Conservation (phyloP, 2,888 invertebrate species). For the Loripinus fragilis region DNA sequence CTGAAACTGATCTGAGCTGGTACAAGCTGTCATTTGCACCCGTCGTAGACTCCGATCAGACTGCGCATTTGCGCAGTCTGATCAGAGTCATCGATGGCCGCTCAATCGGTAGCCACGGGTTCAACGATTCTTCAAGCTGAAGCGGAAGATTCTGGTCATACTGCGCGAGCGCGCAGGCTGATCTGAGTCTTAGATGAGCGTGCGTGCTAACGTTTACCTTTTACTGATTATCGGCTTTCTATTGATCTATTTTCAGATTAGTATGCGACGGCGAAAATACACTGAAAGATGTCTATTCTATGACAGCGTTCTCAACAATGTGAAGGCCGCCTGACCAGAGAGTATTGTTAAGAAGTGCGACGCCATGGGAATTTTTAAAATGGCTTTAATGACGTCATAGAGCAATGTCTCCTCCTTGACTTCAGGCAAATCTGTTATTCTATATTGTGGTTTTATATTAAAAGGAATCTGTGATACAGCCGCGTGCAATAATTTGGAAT, state of each 20-base stretch:
- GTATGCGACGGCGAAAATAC: neutral
- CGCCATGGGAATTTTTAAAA: neutral
- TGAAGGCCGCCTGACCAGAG: neutral
- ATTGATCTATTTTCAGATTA: slow-evolving; percentile 9
- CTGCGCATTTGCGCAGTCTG: too few species aligned
- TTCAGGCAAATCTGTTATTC: too few species aligned
- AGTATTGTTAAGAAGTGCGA: neutral
- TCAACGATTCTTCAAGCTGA: too few species aligned
- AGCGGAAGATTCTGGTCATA: neutral
- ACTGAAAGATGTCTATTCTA: neutral
- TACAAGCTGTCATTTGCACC: too few species aligned
- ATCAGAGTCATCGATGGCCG: too few species aligned
- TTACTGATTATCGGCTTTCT: too few species aligned
- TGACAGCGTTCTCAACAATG: too few species aligned
- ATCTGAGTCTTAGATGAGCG: neutral
- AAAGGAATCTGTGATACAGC: slow-evolving; percentile 8
- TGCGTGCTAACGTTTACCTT: too few species aligned
- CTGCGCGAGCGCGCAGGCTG: neutral
- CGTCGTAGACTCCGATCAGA: too few species aligned
- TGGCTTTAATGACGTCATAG: neutral
- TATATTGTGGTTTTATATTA: neutral
- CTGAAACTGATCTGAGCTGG: too few species aligned
- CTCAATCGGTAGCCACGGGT: too few species aligned
- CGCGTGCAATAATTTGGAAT: neutral
- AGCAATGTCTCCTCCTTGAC: too few species aligned